Percentiles rank a stretch among this genome's conserved stretches.
phyloP scores from a whole-genome alignment of 2,888 invertebrate genomes.

The Pseudeuparius sepicola region DNA sequence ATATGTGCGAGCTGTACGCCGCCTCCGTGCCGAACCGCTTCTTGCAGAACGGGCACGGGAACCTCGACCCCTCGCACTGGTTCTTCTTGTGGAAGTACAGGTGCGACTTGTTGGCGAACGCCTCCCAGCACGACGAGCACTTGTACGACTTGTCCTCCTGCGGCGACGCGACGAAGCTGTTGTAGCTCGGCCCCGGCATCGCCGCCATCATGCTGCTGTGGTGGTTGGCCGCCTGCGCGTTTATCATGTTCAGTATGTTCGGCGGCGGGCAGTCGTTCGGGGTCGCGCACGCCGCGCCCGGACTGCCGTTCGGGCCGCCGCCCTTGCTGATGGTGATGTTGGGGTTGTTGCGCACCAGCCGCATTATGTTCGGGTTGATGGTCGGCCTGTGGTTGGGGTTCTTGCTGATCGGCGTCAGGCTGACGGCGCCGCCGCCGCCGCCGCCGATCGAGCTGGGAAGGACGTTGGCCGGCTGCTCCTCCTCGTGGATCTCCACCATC shows the following conservation, averaged over 20 bases:
- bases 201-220: constrained; percentile 16
- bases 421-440: constrained; percentile 31
- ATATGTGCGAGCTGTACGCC: constrained; percentile 40
- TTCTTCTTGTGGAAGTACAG: constrained; percentile 40
- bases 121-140: constrained; percentile 38
- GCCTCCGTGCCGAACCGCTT: constrained; percentile 39
- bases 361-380: constrained; percentile 35
- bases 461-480: constrained; percentile 14
- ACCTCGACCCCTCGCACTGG: constrained; percentile 38
- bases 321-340: constrained; percentile 35
- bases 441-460: constrained; percentile 14
- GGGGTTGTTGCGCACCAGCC: constrained; percentile 38
- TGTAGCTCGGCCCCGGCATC: constrained; percentile 6
- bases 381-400: constrained; percentile 30
- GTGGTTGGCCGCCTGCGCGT: constrained; percentile 10
- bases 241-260: neutral
- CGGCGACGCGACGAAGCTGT: neutral
- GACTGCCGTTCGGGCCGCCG: constrained; percentile 2
- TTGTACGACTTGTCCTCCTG: constrained; percentile 33
- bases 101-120: constrained; percentile 38
- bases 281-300: constrained; percentile 15
- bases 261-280: constrained; percentile 10
- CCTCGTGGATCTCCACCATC: constrained; percentile 37
- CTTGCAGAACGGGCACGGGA: constrained; percentile 40
- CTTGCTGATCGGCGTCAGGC: constrained; percentile 37